phyloP scores from a whole-genome alignment of 2,113 vertebrate species.

The Psittacula cyanocephala region DNA sequence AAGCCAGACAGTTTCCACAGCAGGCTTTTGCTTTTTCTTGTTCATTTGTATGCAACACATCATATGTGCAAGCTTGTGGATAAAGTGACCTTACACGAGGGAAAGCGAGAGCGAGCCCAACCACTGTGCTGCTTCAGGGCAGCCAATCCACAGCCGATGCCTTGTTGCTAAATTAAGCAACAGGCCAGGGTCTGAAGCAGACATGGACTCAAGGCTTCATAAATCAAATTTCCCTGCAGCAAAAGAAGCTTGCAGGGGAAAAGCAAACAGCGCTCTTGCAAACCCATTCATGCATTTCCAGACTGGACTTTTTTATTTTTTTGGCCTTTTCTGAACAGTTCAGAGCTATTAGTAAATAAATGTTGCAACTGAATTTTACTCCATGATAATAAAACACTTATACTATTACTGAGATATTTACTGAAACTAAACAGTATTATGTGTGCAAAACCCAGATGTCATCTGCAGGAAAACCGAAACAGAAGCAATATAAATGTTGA shows the following conservation, averaged over 20 bases:
- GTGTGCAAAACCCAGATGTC: conserved; percentile 34
- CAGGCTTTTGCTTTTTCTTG: neutral
- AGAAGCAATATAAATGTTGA: conserved; percentile 10
- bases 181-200: conserved; percentile 47
- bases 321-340: neutral
- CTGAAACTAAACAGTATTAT: neutral
- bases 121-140: neutral
- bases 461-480: conserved; percentile 31
- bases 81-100: conserved; percentile 53
- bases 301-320: neutral
- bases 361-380: conserved; percentile 15
- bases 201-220: conserved; percentile 42
- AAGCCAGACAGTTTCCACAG: conserved; percentile 13
- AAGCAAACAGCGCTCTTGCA: conserved; percentile 43
- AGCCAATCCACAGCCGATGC: conserved; percentile 37
- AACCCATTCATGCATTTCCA: conserved; percentile 47
- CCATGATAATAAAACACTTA: neutral
- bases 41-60: conserved; percentile 59
- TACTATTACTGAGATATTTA: conserved; percentile 45
- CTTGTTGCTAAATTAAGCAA: conserved; percentile 66
- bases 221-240: conserved; percentile 66
- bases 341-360: conserved; percentile 33
- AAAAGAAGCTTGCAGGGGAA: conserved; percentile 8
- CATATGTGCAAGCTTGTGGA: neutral
- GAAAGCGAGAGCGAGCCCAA: conserved; percentile 25